phyloP scores from a whole-genome alignment of 2,888 invertebrate species.

The Conomelus anceps region DNA sequence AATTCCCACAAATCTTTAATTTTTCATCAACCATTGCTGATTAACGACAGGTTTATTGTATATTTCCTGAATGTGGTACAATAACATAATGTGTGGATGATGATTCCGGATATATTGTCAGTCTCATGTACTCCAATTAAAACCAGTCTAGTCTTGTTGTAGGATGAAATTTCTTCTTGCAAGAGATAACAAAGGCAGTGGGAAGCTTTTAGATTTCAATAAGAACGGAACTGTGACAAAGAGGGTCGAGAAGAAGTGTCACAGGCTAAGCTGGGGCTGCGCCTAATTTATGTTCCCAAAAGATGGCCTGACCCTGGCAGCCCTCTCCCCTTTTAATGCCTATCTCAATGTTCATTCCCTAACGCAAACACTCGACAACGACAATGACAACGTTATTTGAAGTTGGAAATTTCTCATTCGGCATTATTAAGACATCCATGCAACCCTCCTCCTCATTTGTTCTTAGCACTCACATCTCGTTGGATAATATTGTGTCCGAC shows the following conservation, averaged over 20 bases:
- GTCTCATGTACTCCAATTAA: not conserved
- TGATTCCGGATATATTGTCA: no score
- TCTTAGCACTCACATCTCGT: not conserved
- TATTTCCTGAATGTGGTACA: no score
- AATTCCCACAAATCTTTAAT: no score
- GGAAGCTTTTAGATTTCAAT: not conserved
- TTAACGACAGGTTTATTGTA: no score
- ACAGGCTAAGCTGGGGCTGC: not conserved
- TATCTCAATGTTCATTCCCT: not conserved
- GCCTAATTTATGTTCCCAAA: not conserved
- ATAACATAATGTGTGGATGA: no score
- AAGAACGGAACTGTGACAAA: not conserved
- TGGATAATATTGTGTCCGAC: not conserved
- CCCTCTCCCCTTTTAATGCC: not conserved
- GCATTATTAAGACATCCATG: not conserved
- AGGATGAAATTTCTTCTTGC: not conserved
- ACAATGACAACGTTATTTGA: not conserved
- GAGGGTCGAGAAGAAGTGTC: not conserved
- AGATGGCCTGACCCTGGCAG: not conserved
- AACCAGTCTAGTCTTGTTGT: not conserved
- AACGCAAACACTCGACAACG: not conserved
- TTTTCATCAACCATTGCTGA: no score
- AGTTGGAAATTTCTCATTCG: not conserved
- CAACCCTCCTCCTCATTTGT: not conserved
- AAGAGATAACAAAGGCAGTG: not conserved